Percentiles rank a stretch among this genome's conserved stretches.
These are phyloP conservation scores for Calameuta idolon DNA, from an alignment of 2,888 invertebrate species.

Conservation along the genomic window DNA sequence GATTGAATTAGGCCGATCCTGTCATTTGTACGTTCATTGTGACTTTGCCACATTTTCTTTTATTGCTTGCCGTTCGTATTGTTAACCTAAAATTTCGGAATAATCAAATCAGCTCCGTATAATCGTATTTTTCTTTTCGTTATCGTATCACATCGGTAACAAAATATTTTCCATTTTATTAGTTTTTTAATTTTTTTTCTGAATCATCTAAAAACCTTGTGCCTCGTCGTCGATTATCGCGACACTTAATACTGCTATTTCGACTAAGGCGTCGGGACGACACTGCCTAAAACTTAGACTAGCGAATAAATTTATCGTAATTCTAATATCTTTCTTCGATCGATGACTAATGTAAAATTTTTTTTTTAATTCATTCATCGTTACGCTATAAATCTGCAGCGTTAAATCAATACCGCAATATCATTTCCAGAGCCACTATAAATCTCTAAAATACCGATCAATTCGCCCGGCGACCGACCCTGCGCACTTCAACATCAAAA, in stretches of 20 bases:
- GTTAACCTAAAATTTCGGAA: neutral
- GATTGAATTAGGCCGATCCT: neutral
- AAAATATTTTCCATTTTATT: neutral
- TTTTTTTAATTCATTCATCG: neutral
- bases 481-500: neutral
- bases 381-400: neutral
- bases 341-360: neutral
- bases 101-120: neutral
- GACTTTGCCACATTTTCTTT: neutral
- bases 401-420: neutral
- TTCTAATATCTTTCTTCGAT: neutral
- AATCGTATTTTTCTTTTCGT: neutral
- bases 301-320: neutral
- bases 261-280: neutral
- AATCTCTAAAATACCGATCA: neutral
- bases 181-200: neutral
- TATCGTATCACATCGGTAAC: neutral
- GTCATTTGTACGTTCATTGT: neutral
- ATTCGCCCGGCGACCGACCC: neutral
- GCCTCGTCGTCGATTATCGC: neutral
- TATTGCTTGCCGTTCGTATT: neutral
- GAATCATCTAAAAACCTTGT: neutral
- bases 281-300: neutral
- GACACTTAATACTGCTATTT: neutral
- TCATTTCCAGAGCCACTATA: neutral